Percentiles rank a stretch among this genome's conserved stretches.
Evolutionary conservation across 2,113 vertebrate species (phyloP).

Genomic region (Trochalopteron elliotii): DNA sequence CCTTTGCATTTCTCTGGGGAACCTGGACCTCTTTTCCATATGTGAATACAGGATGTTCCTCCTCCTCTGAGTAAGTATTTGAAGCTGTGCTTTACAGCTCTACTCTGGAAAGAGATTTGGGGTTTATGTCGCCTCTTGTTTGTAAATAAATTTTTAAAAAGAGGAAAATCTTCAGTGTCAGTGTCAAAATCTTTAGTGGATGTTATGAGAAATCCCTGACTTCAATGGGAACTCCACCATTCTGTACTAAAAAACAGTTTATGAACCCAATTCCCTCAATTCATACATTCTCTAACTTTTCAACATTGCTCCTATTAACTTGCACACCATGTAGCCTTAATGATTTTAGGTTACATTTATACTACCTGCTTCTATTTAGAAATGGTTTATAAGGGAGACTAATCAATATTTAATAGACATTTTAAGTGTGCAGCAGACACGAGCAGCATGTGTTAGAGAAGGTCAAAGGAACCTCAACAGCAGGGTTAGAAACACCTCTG

Average conservation of each 20-base stretch:
- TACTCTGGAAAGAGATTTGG: neutral
- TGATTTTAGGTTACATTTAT: slow-evolving; percentile 24
- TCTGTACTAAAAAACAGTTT: neutral
- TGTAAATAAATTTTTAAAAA: neutral
- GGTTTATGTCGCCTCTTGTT: neutral
- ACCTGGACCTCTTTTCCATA: neutral
- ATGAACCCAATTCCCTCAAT: neutral
- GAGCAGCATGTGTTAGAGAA: neutral
- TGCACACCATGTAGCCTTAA: slow-evolving; percentile 16
- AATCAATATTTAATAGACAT: slow-evolving; percentile 41
- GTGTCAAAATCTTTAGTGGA: neutral
- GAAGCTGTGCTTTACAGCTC: neutral
- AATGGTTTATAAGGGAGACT: slow-evolving; percentile 16
- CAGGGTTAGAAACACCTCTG: neutral
- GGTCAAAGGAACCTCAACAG: neutral
- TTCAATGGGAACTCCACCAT: neutral
- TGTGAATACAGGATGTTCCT: neutral
- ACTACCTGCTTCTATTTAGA: slow-evolving; percentile 15
- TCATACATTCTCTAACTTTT: neutral
- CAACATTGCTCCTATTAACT: neutral
- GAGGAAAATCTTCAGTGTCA: neutral
- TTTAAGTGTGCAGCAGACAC: neutral
- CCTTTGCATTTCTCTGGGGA: neutral
- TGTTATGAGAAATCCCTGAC: neutral
- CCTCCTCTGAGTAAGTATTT: neutral